phyloP scores from a whole-genome alignment of 2,888 invertebrate genomes.

The Rhabditophanes sp. region DNA sequence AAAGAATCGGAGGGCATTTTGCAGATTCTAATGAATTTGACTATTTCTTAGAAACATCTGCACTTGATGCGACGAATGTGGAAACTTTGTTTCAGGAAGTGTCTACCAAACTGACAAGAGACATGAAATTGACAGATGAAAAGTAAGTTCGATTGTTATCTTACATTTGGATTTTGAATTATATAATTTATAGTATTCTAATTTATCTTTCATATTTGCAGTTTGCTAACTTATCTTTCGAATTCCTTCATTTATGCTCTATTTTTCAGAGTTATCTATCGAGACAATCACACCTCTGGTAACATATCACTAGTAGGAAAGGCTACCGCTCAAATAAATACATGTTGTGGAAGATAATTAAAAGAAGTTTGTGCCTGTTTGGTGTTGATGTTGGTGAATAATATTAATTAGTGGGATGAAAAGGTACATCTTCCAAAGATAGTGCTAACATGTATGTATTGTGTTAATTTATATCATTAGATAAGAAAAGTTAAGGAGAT shows the following conservation, averaged over 20 bases:
- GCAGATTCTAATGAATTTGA: constrained; percentile 75
- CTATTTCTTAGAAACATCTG: constrained; percentile 90
- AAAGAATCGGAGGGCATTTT: constrained; percentile 79
- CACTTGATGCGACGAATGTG: constrained; percentile 91
- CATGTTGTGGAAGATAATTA: constrained; percentile 18
- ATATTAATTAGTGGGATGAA: too few relatives aligned
- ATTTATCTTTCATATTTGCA: background rate
- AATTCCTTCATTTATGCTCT: background rate
- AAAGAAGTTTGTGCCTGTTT: constrained; percentile 1
- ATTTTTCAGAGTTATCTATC: too few relatives aligned
- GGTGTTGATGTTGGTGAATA: too few relatives aligned
- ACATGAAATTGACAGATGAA: constrained; percentile 42
- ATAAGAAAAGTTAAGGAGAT: too few relatives aligned
- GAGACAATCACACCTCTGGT: too few relatives aligned
- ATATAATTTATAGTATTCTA: constrained; percentile 1
- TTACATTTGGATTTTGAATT: constrained; percentile 4
- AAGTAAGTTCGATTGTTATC: constrained; percentile 14
- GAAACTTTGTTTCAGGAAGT: constrained; percentile 90
- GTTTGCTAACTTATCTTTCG: background rate
- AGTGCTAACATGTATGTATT: too few relatives aligned
- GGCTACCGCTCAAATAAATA: constrained; percentile 23
- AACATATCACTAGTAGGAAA: constrained; percentile 24
- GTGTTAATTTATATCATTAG: too few relatives aligned
- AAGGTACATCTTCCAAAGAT: too few relatives aligned
- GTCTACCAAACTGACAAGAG: constrained; percentile 50